Percentiles rank a stretch among this genome's conserved stretches.
Evolutionary conservation across 2,888 invertebrate species (phyloP).

Genomic region (Coenonympha glycerion): DNA sequence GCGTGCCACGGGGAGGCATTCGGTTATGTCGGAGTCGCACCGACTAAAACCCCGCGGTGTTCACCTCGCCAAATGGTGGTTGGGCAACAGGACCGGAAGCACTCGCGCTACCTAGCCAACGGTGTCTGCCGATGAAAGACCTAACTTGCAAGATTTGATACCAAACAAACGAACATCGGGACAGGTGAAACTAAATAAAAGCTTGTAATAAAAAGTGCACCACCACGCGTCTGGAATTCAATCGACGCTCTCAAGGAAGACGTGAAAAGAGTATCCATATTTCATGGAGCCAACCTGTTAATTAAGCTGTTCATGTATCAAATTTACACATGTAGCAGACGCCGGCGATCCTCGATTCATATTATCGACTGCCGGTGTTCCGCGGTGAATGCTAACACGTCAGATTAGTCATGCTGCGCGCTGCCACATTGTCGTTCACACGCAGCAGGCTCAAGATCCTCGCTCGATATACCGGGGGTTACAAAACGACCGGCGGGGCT

Average conservation of each 20-base stretch:
- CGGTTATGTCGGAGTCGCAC: no score
- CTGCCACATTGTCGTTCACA: constrained; percentile 55
- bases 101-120: no score
- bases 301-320: constrained; percentile 26
- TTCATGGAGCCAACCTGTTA: constrained; percentile 20
- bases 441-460: constrained; percentile 51
- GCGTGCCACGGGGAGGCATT: no score
- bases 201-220: no score
- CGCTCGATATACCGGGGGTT: constrained; percentile 37
- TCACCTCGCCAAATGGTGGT: no score
- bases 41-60: no score
- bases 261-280: constrained; percentile 8
- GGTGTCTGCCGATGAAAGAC: no score
- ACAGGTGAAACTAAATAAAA: no score
- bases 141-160: no score
- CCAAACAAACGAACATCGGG: no score
- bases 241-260: constrained; percentile 4
- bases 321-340: constrained; percentile 25
- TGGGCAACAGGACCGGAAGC: no score
- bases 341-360: constrained; percentile 25
- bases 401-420: constrained; percentile 63
- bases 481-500: background rate
- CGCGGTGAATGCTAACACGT: constrained; percentile 55
- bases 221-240: background rate
- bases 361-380: constrained; percentile 31